Evolutionary conservation across 1,140 invertebrate genomes (phyloP).

Genomic region (Bombyx mandarina): DNA sequence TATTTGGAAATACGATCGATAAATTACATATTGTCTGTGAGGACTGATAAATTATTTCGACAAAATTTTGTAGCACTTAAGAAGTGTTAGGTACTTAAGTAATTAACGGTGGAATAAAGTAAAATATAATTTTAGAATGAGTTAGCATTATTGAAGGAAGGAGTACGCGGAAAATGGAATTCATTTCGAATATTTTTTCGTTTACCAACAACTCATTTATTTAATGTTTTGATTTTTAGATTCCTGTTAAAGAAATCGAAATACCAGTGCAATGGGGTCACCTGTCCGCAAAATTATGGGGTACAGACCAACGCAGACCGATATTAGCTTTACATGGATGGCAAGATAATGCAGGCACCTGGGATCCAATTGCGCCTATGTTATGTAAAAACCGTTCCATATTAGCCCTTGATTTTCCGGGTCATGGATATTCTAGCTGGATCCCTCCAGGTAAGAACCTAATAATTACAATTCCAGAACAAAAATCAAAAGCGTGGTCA

Average conservation of each 20-base stretch:
- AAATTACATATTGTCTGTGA: too few species aligned
- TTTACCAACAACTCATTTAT: too few species aligned
- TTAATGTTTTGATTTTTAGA: conserved; percentile 16
- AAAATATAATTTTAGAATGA: too few species aligned
- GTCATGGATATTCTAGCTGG: conserved; percentile 81
- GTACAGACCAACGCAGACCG: conserved; percentile 73
- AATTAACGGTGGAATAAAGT: too few species aligned
- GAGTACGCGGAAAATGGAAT: too few species aligned
- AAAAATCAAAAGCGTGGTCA: background rate
- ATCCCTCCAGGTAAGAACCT: conserved; percentile 68
- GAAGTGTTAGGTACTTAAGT: too few species aligned
- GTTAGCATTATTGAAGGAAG: too few species aligned
- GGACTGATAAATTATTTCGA: too few species aligned
- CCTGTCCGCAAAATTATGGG: conserved; percentile 80
- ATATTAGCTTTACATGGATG: conserved; percentile 83
- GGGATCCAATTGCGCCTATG: conserved; percentile 77
- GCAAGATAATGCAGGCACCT: conserved; percentile 83
- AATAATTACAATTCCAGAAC: background rate
- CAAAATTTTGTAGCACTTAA: too few species aligned
- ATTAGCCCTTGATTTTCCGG: conserved; percentile 79
- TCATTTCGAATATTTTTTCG: too few species aligned
- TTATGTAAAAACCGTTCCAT: conserved; percentile 73
- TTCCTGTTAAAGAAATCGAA: conserved; percentile 73
- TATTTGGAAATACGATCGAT: too few species aligned
- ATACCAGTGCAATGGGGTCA: conserved; percentile 79